Conservation (phyloP, 2,797 vertebrate genomes). For the Ptychobarbus kaznakovi region DNA sequence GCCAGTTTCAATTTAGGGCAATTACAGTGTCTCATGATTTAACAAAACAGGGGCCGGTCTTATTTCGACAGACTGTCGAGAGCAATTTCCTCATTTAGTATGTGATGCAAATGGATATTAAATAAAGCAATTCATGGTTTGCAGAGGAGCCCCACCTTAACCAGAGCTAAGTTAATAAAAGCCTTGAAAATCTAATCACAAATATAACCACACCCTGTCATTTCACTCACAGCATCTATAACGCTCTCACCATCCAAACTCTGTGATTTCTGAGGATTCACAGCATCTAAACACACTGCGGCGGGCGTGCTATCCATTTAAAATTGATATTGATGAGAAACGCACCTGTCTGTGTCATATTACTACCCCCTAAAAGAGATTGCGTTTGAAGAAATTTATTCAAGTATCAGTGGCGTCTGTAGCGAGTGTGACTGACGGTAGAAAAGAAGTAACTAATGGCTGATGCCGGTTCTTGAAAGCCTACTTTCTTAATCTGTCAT, state of each 20-base stretch:
- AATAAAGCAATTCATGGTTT: constrained; percentile 80
- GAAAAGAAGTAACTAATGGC: constrained; percentile 24
- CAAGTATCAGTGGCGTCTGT: constrained; percentile 1
- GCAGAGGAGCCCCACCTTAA: constrained; percentile 76
- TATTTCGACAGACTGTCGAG: constrained; percentile 53
- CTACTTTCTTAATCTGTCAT: constrained; percentile 30
- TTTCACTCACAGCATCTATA: constrained; percentile 49
- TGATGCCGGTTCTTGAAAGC: constrained; percentile 23
- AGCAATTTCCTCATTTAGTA: constrained; percentile 61
- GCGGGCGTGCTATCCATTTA: constrained; percentile 2
- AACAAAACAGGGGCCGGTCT: constrained; percentile 50
- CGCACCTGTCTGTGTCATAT: constrained; percentile 62
- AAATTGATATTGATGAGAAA: constrained; percentile 14
- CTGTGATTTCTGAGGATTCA: constrained; percentile 44
- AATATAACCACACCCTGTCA: constrained; percentile 77
- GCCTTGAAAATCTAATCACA: constrained; percentile 74
- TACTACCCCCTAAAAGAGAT: constrained; percentile 68
- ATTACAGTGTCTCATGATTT: constrained; percentile 47
- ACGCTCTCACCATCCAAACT: constrained; percentile 37
- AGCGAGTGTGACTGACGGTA: constrained; percentile 26
- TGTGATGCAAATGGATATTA: constrained; percentile 75
- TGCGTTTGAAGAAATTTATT: neutral
- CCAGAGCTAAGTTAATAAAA: constrained; percentile 64
- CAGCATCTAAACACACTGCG: constrained; percentile 74
- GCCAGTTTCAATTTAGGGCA: constrained; percentile 34